Conservation (phyloP, 2,888 invertebrate species). For the Boloria selene region DNA sequence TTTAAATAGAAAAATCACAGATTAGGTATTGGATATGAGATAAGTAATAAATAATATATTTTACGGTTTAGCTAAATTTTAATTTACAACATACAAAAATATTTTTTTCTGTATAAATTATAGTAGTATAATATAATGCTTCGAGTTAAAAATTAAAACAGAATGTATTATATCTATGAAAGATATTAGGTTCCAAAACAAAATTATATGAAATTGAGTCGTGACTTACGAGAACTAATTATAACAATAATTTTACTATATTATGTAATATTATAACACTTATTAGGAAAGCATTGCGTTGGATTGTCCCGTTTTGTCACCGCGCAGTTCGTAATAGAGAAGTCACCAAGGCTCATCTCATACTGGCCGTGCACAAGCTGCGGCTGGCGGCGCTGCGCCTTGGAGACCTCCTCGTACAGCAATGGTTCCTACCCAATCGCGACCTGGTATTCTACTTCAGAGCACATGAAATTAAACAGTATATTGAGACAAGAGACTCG, state of each 20-base stretch:
- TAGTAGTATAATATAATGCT: too few species aligned
- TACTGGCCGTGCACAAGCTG: conserved; percentile 81
- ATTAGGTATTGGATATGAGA: not conserved
- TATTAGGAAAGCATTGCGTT: conserved; percentile 80
- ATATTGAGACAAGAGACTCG: conserved; percentile 80
- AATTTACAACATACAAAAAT: too few species aligned
- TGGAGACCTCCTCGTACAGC: conserved; percentile 80
- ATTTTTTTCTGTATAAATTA: too few species aligned
- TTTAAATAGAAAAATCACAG: not conserved
- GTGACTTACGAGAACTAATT: not conserved
- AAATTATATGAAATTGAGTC: too few species aligned
- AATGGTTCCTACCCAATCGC: conserved; percentile 84
- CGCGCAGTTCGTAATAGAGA: conserved; percentile 85
- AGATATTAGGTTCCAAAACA: too few species aligned
- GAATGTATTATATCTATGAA: not conserved
- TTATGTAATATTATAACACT: not conserved
- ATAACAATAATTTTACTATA: too few species aligned
- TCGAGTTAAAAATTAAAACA: not conserved
- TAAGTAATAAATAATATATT: too few species aligned
- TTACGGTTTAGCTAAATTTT: too few species aligned
- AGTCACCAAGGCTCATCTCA: conserved; percentile 84
- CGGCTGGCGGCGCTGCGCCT: conserved; percentile 83
- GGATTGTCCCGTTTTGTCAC: conserved; percentile 83
- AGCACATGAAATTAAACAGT: conserved; percentile 83
- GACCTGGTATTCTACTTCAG: conserved; percentile 87